Conservation (phyloP, 2,797 vertebrate genomes). For the Esox lucius region DNA sequence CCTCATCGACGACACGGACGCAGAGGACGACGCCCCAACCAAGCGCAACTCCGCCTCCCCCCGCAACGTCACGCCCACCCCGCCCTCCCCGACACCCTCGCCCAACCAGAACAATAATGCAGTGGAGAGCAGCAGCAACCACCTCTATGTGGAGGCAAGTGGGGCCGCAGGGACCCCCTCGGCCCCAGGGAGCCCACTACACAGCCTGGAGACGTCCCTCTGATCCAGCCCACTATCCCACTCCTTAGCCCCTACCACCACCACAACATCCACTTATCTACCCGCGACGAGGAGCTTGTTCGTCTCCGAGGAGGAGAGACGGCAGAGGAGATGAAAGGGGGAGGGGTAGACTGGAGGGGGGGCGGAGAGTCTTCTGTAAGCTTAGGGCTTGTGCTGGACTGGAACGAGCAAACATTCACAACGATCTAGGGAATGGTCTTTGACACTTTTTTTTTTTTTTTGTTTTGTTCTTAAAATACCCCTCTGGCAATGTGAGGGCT, state of each 20-base stretch:
- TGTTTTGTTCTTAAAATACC: constrained; percentile 61
- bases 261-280: constrained; percentile 47
- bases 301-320: constrained; percentile 38
- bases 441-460: constrained; percentile 60
- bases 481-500: constrained; percentile 67
- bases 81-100: constrained; percentile 75
- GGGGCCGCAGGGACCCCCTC: constrained; percentile 92
- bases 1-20: constrained; percentile 98
- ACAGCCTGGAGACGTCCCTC: constrained; percentile 99
- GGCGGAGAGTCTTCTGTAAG: constrained; percentile 34
- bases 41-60: constrained; percentile 87
- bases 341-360: constrained; percentile 28
- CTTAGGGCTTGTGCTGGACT: constrained; percentile 83
- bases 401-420: constrained; percentile 89
- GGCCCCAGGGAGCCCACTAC: constrained; percentile 93
- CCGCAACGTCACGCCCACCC: constrained; percentile 80
- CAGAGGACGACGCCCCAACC: constrained; percentile 96
- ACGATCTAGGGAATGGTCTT: constrained; percentile 93
- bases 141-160: constrained; percentile 90
- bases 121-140: constrained; percentile 90
- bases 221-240: constrained; percentile 76
- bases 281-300: constrained; percentile 59
- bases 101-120: constrained; percentile 99
- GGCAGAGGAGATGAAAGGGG: constrained; percentile 29
- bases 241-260: constrained; percentile 19